These are phyloP conservation scores for Machaerirhynchus nigripectus DNA, from an alignment of 2,113 vertebrate genomes.

Conservation along the genomic window DNA sequence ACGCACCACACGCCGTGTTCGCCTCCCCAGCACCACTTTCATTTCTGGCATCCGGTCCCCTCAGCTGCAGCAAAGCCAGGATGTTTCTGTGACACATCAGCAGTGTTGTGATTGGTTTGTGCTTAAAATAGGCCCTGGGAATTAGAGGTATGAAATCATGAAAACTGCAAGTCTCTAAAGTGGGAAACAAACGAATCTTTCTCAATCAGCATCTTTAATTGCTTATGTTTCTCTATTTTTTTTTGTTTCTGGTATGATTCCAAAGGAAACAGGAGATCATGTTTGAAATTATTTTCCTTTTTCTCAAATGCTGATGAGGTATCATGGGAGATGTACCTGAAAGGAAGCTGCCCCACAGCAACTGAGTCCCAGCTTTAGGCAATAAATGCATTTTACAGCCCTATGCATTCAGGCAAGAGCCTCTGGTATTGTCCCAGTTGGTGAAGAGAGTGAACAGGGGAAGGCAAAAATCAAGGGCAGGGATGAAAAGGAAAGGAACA, in stretches of 20 bases:
- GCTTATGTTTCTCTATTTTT: slow-evolving; percentile 5
- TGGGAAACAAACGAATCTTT: slow-evolving; percentile 8
- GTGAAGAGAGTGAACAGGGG: neutral
- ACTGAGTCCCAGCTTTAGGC: neutral
- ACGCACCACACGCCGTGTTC: accelerated
- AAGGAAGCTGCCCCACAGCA: neutral
- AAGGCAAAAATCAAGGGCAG: neutral
- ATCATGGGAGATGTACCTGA: neutral
- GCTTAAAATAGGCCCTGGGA: slow-evolving; percentile 59
- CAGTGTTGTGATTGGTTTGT: slow-evolving; percentile 34
- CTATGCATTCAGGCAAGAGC: neutral
- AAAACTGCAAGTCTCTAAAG: slow-evolving; percentile 7
- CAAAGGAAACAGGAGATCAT: neutral
- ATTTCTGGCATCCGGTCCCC: neutral
- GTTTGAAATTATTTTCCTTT: neutral
- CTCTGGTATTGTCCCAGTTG: neutral
- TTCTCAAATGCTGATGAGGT: neutral
- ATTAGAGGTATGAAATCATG: slow-evolving; percentile 33
- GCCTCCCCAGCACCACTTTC: neutral
- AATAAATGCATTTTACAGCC: neutral
- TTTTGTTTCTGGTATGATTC: neutral
- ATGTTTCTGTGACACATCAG: slow-evolving; percentile 45
- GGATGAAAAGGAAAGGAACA: neutral
- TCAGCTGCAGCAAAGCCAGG: slow-evolving; percentile 38
- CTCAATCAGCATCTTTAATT: slow-evolving; percentile 42